phyloP scores from a whole-genome alignment of 2,888 invertebrate species.

The Sceliomorpha sp. region DNA sequence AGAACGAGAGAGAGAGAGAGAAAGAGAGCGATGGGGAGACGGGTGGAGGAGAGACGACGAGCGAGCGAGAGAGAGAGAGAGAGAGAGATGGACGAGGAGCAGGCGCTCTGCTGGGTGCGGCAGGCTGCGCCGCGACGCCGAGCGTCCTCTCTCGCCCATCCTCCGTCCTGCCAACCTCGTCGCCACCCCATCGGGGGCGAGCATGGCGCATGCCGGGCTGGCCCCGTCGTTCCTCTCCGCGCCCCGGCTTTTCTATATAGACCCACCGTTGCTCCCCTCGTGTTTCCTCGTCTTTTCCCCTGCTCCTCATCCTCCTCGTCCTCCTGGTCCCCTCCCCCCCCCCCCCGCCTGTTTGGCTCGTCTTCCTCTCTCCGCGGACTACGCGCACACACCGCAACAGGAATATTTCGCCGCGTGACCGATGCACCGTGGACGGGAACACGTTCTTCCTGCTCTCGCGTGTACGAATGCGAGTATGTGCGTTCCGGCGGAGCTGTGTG shows the following conservation, averaged over 20 bases:
- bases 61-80: neutral
- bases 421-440: conserved; percentile 1
- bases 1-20: conserved; percentile 13
- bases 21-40: conserved; percentile 4
- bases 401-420: conserved; percentile 1
- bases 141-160: conserved; percentile 57
- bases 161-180: conserved; percentile 19
- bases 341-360: conserved; percentile 19
- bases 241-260: conserved; percentile 17
- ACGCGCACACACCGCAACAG: neutral
- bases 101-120: conserved; percentile 77
- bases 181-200: conserved; percentile 10
- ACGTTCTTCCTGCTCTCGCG: conserved; percentile 1
- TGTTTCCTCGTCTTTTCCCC: conserved; percentile 11
- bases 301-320: conserved; percentile 8
- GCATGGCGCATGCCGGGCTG: conserved; percentile 31
- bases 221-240: conserved; percentile 33
- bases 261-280: conserved; percentile 22
- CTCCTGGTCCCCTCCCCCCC: neutral
- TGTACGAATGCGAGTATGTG: neutral
- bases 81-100: conserved; percentile 43
- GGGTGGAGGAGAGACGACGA: conserved; percentile 56
- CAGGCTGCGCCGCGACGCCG: conserved; percentile 74
- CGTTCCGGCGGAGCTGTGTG: neutral
- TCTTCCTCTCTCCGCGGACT: conserved; percentile 1